These are phyloP conservation scores for Homalodisca vitripennis DNA, from an alignment of 1,140 invertebrate genomes.

Conservation along the genomic window DNA sequence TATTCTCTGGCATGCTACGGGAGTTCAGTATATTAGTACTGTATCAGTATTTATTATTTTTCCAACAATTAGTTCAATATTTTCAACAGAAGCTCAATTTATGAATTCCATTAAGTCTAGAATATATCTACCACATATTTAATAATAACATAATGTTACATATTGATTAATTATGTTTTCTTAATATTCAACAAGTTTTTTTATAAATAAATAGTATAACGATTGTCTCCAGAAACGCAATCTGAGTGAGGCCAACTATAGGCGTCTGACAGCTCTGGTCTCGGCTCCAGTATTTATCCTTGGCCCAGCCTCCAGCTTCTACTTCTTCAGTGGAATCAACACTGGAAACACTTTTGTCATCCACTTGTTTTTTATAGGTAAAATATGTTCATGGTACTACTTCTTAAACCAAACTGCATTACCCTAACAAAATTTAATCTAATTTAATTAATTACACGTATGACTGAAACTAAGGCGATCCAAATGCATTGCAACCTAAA, in stretches of 20 bases:
- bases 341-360: constrained; percentile 64
- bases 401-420: not conserved
- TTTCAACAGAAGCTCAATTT: too few species aligned
- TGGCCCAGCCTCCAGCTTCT: constrained; percentile 81
- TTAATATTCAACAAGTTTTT: too few species aligned
- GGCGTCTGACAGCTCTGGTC: constrained; percentile 63
- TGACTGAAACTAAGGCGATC: not conserved
- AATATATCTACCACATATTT: too few species aligned
- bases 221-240: constrained; percentile 43
- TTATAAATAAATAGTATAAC: too few species aligned
- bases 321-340: constrained; percentile 74
- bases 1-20: too few species aligned
- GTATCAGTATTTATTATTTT: not conserved
- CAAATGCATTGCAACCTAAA: not conserved
- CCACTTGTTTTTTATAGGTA: constrained; percentile 46
- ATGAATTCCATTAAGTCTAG: too few species aligned
- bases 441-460: not conserved
- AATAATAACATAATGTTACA: too few species aligned
- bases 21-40: not conserved
- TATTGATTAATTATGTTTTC: too few species aligned
- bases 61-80: too few species aligned
- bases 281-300: constrained; percentile 69
- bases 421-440: not conserved
- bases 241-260: constrained; percentile 48
- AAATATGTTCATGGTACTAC: not conserved